Evolutionary conservation across 2,888 invertebrate species (phyloP).

Genomic region (Callyntrura sp.): DNA sequence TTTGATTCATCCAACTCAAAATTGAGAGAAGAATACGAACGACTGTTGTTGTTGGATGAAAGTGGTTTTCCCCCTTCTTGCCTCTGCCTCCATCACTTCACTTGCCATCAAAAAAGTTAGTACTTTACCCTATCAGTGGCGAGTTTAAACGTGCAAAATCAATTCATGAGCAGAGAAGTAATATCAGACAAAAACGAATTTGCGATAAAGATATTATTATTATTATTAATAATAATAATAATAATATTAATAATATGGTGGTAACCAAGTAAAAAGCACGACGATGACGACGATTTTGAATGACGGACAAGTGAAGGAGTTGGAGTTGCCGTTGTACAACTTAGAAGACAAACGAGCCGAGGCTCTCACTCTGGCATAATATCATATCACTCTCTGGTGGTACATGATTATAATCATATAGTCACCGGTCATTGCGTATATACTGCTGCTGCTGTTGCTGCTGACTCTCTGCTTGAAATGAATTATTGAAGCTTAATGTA

Average conservation of each 20-base stretch:
- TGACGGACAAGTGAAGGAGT: conserved; percentile 47
- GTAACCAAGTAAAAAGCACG: conserved; percentile 10
- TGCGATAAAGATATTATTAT: background rate
- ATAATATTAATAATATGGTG: background rate
- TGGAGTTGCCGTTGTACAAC: background rate
- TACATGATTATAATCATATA: background rate
- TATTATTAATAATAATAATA: background rate
- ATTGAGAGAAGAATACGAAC: background rate
- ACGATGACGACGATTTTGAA: conserved; percentile 37
- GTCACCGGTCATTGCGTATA: background rate
- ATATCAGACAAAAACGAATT: conserved; percentile 30
- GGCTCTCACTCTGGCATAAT: background rate
- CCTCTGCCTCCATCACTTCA: conserved; percentile 34
- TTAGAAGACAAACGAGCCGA: conserved; percentile 38
- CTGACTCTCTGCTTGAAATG: conserved; percentile 5
- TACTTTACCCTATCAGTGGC: conserved; percentile 40
- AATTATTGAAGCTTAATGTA: conserved; percentile 28
- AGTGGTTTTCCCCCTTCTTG: conserved; percentile 52
- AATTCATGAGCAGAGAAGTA: conserved; percentile 23
- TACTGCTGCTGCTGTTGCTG: no score
- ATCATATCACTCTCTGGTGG: background rate
- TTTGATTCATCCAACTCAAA: conserved; percentile 24
- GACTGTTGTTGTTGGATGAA: background rate
- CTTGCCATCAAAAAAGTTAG: conserved; percentile 48
- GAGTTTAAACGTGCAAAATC: conserved; percentile 22